Percentiles rank a stretch among this genome's conserved stretches.
Evolutionary conservation across 2,797 vertebrate species (phyloP).

Genomic region (Cygnus olor): DNA sequence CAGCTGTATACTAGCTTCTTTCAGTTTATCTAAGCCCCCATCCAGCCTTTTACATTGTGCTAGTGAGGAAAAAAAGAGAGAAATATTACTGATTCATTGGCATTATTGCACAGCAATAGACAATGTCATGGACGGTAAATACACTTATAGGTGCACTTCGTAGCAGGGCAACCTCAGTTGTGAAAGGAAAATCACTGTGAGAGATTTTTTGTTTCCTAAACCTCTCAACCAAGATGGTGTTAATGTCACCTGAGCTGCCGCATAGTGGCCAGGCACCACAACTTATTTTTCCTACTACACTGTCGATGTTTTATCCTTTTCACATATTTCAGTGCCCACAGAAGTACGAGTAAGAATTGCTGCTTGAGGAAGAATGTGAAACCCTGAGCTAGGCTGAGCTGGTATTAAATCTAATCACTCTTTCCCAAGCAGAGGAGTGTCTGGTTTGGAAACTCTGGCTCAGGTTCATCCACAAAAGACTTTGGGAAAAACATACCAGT

Average conservation of each 20-base stretch:
- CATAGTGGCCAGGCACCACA: neutral
- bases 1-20: conserved; percentile 90
- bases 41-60: conserved; percentile 92
- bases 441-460: neutral
- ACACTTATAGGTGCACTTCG: neutral
- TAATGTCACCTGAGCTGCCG: neutral
- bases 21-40: conserved; percentile 92
- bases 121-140: neutral
- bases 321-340: neutral
- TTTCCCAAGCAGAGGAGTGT: neutral
- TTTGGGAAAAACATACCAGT: neutral
- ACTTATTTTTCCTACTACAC: neutral
- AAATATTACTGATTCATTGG: neutral
- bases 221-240: neutral
- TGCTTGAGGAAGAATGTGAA: neutral
- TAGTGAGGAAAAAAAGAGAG: conserved; percentile 51
- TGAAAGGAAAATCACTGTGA: neutral
- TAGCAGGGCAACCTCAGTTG: neutral
- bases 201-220: neutral
- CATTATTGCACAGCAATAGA: neutral
- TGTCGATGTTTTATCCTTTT: neutral
- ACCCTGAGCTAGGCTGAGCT: neutral
- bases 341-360: neutral
- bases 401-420: neutral
- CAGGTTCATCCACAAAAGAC: neutral